Conservation (phyloP, 64 coral and sea anemone genomes). For the Dendrophyllia cribrosa region DNA sequence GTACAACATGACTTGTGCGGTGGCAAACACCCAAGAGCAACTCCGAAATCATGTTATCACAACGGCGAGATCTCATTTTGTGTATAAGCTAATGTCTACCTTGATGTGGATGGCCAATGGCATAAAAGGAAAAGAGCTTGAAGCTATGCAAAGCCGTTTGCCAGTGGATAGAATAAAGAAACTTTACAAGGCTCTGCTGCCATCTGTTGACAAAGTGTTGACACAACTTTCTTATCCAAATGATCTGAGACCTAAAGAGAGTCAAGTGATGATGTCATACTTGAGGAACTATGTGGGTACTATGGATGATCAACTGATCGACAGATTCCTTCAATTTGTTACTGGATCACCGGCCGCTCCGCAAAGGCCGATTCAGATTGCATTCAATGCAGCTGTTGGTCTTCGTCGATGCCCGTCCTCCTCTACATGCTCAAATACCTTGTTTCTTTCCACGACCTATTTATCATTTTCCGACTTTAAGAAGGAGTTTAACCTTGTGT, state of each 20-base stretch:
- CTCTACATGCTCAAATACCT: conserved; percentile 31
- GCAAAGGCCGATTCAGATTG: conserved; percentile 24
- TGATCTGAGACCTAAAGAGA: conserved; percentile 38
- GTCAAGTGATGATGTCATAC: too few relatives aligned
- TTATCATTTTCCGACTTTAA: conserved; percentile 46
- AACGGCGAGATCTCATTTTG: conserved; percentile 59
- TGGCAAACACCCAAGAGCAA: conserved; percentile 35
- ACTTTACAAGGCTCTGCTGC: conserved; percentile 31
- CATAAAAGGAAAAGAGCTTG: conserved; percentile 25
- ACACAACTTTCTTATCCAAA: conserved; percentile 5
- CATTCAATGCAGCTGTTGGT: conserved; percentile 22
- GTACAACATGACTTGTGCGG: conserved; percentile 15
- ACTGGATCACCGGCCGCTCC: conserved; percentile 40
- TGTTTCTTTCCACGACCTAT: conserved; percentile 30
- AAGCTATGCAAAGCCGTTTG: conserved; percentile 15
- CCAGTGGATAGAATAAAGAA: conserved; percentile 38
- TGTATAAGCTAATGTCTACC: conserved; percentile 27
- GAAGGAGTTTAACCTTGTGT: conserved; percentile 29
- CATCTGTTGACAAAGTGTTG: conserved; percentile 34
- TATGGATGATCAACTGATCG: conserved; percentile 39
- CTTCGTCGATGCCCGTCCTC: conserved; percentile 3
- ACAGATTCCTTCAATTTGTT: conserved; percentile 32
- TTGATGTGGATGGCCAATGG: conserved; percentile 48
- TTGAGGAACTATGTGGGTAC: conserved; percentile 29
- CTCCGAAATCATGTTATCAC: conserved; percentile 41